A percentile compares a stretch with the other conserved stretches of the same genome.
Conservation (phyloP, 1,140 invertebrate species). For the Tachypleus tridentatus region DNA sequence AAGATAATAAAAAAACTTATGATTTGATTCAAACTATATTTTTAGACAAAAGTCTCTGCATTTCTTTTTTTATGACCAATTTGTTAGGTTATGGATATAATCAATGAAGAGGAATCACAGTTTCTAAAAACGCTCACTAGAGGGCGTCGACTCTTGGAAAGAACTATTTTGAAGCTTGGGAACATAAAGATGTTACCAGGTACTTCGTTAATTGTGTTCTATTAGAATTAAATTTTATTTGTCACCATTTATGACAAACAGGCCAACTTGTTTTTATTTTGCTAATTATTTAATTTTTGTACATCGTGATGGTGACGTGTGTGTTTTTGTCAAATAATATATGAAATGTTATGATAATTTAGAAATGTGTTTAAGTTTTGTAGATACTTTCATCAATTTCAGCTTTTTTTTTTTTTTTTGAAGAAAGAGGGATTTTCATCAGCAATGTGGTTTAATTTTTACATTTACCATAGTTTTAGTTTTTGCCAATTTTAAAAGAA, state of each 20-base stretch:
- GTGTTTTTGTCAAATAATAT: too few species aligned
- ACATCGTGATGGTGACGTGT: neutral
- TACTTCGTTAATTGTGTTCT: conserved; percentile 8
- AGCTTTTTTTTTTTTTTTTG: too few species aligned
- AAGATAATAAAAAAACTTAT: neutral
- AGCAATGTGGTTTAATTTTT: too few species aligned
- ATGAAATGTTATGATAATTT: too few species aligned
- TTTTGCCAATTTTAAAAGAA: too few species aligned
- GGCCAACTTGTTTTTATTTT: conserved; percentile 18
- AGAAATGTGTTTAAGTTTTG: too few species aligned
- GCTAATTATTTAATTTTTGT: conserved; percentile 8
- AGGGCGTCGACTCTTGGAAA: conserved; percentile 78
- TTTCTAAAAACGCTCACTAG: conserved; percentile 92
- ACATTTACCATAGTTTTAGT: too few species aligned
- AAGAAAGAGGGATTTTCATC: too few species aligned
- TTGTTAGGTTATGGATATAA: conserved; percentile 55
- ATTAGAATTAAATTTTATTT: too few species aligned
- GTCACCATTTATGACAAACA: neutral
- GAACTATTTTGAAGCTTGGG: conserved; percentile 71
- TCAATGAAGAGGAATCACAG: conserved; percentile 96
- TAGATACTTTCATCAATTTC: too few species aligned
- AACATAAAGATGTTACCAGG: conserved; percentile 29
- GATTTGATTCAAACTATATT: too few species aligned
- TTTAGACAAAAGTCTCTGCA: neutral
- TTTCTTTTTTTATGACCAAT: conserved; percentile 2